A percentile compares a stretch with the other conserved stretches of the same genome.
Evolutionary conservation across 2,113 vertebrate genomes (phyloP).

Genomic region (Sorex araneus): DNA sequence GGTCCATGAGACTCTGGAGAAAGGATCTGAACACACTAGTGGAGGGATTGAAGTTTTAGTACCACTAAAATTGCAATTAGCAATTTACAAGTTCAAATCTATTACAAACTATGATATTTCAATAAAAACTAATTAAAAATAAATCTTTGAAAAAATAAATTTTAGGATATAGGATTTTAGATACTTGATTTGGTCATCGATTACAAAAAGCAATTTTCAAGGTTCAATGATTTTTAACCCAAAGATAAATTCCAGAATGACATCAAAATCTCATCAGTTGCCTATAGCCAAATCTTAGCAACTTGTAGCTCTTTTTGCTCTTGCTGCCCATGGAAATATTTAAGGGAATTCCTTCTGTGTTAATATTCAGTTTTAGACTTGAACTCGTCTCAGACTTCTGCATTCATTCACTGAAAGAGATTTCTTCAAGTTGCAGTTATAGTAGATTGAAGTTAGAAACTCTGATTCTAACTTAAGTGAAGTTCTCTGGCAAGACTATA

Average conservation of each 20-base stretch:
- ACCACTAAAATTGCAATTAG: too few species aligned
- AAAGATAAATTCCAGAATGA: background rate
- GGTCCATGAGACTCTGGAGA: too few species aligned
- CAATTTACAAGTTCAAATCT: too few species aligned
- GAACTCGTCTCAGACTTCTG: background rate
- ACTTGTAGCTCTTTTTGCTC: conserved; percentile 20
- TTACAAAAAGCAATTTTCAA: background rate
- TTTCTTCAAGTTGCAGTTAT: background rate
- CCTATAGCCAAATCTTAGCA: background rate
- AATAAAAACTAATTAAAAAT: too few species aligned
- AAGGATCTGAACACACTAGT: too few species aligned
- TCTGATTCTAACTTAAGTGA: conserved; percentile 32
- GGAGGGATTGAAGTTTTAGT: too few species aligned
- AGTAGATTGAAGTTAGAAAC: background rate
- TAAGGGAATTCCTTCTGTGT: background rate
- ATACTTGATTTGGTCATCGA: too few species aligned
- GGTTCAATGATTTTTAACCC: conserved; percentile 11
- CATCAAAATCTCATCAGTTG: background rate
- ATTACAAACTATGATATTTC: too few species aligned
- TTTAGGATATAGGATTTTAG: too few species aligned
- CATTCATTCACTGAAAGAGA: background rate
- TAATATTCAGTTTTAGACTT: background rate
- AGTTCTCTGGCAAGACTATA: background rate
- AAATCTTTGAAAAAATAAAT: too few species aligned
- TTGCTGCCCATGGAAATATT: background rate